Conservation (phyloP, 2,888 invertebrate genomes). For the Meteorus colon region DNA sequence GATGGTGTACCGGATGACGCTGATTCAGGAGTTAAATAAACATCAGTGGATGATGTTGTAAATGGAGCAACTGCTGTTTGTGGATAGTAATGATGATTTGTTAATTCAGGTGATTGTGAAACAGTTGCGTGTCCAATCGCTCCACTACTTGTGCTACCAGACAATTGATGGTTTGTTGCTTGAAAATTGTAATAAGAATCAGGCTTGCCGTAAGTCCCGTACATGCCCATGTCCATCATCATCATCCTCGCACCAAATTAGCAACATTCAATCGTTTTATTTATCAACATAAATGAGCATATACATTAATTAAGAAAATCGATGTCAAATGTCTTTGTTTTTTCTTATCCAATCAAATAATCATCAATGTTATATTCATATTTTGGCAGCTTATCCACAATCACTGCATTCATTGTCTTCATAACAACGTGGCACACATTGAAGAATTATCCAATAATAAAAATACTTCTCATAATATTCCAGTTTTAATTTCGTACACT, state of each 20-base stretch:
- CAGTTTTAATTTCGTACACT: too few relatives aligned
- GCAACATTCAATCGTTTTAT: conserved; percentile 32
- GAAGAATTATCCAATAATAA: too few relatives aligned
- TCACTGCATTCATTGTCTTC: background rate
- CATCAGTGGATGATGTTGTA: conserved; percentile 67
- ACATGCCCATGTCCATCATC: conserved; percentile 90
- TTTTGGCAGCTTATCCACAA: background rate
- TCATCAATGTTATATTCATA: background rate
- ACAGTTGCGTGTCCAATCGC: conserved; percentile 75
- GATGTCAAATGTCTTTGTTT: background rate
- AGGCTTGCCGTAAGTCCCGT: conserved; percentile 75
- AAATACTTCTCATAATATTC: too few relatives aligned
- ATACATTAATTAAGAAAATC: background rate
- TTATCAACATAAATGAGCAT: background rate
- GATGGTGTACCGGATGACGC: conserved; percentile 62
- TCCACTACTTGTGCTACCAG: conserved; percentile 56
- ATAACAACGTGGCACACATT: background rate
- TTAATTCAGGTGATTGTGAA: conserved; percentile 69
- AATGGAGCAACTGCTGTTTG: conserved; percentile 69
- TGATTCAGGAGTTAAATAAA: conserved; percentile 48
- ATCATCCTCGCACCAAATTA: conserved; percentile 76
- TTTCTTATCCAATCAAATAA: background rate
- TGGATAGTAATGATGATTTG: conserved; percentile 65
- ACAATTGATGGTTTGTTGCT: conserved; percentile 47
- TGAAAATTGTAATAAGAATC: conserved; percentile 63